phyloP scores from a whole-genome alignment of 2,888 invertebrate genomes.

The Drosophila eohydei region DNA sequence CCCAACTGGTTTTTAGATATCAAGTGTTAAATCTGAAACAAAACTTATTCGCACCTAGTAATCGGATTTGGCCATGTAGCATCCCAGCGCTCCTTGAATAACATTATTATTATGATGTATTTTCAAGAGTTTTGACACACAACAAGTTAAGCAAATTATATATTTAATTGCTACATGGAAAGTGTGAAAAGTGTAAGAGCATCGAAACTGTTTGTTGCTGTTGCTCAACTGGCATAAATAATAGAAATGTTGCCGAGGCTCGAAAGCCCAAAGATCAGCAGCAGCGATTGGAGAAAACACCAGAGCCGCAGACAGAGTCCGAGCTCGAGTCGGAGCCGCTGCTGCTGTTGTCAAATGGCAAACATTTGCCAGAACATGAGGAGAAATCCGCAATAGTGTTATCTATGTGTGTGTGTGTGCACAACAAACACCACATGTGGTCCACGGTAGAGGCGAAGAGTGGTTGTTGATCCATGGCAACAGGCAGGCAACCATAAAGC shows the following conservation, averaged over 20 bases:
- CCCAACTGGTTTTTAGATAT: conserved; percentile 6
- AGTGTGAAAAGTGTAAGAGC: conserved; percentile 75
- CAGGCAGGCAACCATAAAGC: conserved; percentile 52
- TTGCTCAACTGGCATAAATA: conserved; percentile 64
- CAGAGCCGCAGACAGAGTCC: conserved; percentile 16
- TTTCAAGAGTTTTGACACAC: conserved; percentile 71
- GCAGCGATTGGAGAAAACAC: conserved; percentile 53
- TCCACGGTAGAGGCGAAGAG: conserved; percentile 30
- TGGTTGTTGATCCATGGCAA: conserved; percentile 53
- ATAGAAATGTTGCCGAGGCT: conserved; percentile 69
- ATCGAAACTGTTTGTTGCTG: conserved; percentile 12
- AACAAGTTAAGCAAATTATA: conserved; percentile 77
- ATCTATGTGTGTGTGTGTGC: conserved; percentile 58
- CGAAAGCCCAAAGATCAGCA: conserved; percentile 56
- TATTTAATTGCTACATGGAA: conserved; percentile 80
- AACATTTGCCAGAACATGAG: conserved; percentile 70
- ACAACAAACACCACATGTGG: conserved; percentile 80
- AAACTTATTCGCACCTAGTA: conserved; percentile 6
- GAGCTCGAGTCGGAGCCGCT: background rate
- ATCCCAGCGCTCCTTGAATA: conserved; percentile 48
- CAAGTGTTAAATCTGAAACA: conserved; percentile 5
- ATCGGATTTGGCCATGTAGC: conserved; percentile 8
- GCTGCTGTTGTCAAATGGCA: conserved; percentile 65
- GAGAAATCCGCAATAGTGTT: conserved; percentile 46
- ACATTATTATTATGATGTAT: conserved; percentile 70